Conservation (phyloP, 2,797 vertebrate genomes). For the Tragopan temminckii region DNA sequence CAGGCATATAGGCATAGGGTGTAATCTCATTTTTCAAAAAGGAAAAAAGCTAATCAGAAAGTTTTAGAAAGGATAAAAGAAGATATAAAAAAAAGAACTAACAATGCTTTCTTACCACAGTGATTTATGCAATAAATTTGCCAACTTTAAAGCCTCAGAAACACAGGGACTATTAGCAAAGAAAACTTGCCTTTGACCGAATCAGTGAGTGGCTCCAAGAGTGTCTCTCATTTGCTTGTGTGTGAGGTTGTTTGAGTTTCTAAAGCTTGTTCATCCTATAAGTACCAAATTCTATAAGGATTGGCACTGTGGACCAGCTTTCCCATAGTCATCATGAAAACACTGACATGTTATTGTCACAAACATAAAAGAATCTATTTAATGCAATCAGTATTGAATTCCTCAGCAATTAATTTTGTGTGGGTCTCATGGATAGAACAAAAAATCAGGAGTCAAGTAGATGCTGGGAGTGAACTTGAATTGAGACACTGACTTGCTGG, state of each 20-base stretch:
- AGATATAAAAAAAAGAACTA: background rate
- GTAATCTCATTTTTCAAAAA: background rate
- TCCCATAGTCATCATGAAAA: constrained; percentile 31
- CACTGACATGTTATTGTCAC: background rate
- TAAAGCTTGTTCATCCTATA: constrained; percentile 14
- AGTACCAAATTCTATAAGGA: constrained; percentile 1
- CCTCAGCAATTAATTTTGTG: background rate
- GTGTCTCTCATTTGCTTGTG: background rate
- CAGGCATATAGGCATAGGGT: background rate
- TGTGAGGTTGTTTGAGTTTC: background rate
- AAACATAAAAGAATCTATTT: constrained; percentile 26
- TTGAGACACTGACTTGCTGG: constrained; percentile 11
- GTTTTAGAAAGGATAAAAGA: background rate
- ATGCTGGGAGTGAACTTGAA: constrained; percentile 36
- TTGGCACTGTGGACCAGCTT: background rate
- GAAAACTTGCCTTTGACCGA: constrained; percentile 33
- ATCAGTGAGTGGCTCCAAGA: background rate
- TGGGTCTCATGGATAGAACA: background rate
- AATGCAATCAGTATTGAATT: background rate
- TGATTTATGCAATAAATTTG: background rate
- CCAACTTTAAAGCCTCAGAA: constrained; percentile 33
- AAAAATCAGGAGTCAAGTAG: constrained; percentile 37
- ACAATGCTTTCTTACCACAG: background rate
- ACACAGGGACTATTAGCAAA: constrained; percentile 32
- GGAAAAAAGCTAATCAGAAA: background rate